phyloP scores from a whole-genome alignment of 1,140 invertebrate species.

The Linepithema humile region DNA sequence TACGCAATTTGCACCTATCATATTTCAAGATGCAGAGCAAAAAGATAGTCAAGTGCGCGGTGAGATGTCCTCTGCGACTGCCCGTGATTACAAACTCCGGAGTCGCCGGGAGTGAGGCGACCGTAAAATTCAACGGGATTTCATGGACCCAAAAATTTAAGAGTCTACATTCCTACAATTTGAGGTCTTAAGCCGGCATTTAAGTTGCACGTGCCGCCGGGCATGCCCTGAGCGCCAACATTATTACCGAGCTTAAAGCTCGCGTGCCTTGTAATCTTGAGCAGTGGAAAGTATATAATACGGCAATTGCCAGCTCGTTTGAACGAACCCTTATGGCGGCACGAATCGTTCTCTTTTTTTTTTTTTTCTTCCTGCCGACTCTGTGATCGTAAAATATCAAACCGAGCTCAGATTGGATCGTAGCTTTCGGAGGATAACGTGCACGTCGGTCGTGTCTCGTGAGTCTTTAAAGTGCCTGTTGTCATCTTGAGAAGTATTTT shows the following conservation, averaged over 20 bases:
- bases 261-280: conserved; percentile 73
- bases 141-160: conserved; percentile 60
- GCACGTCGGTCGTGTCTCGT: conserved; percentile 21
- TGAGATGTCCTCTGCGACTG: conserved; percentile 21
- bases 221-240: conserved; percentile 50
- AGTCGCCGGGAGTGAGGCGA: neutral
- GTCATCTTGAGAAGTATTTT: neutral
- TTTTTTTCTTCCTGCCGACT: conserved; percentile 5
- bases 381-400: conserved; percentile 47
- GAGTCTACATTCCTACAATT: conserved; percentile 64
- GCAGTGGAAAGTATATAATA: conserved; percentile 66
- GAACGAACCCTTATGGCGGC: conserved; percentile 12
- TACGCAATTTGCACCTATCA: neutral
- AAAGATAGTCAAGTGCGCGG: neutral
- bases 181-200: conserved; percentile 59
- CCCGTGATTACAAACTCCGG: conserved; percentile 26
- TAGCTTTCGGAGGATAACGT: conserved; percentile 18
- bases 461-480: conserved; percentile 32
- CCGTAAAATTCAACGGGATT: conserved; percentile 57
- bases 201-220: conserved; percentile 64
- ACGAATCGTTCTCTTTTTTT: conserved; percentile 26
- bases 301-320: conserved; percentile 68
- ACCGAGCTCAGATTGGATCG: conserved; percentile 53
- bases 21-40: neutral
- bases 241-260: conserved; percentile 70